These are phyloP conservation scores for Trididemnum miniatum DNA, from an alignment of 23 tunicate species.

Conservation along the genomic window DNA sequence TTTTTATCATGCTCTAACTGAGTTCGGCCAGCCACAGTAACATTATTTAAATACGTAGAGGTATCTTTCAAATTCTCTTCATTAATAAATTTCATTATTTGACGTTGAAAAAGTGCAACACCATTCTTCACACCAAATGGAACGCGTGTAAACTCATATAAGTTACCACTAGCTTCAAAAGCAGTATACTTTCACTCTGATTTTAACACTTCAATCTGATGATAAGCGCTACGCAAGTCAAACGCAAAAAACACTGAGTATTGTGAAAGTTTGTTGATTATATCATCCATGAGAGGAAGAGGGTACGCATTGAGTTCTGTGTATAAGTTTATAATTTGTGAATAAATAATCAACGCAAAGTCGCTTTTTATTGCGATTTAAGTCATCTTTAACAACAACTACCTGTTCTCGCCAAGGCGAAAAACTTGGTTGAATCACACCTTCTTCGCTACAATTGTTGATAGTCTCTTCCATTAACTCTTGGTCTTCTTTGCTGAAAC, in stretches of 20 bases:
- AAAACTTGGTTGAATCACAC: no score
- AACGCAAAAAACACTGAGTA: neutral
- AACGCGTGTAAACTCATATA: neutral
- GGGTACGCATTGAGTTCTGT: neutral
- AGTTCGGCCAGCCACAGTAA: conserved; percentile 27
- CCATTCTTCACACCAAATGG: neutral
- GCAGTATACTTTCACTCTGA: neutral
- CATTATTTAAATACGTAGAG: conserved; percentile 3
- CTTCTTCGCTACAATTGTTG: no score
- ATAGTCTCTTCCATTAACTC: no score
- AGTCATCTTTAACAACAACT: no score
- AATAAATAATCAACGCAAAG: no score
- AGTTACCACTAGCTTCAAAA: neutral
- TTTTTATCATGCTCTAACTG: conserved; percentile 29
- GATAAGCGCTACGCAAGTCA: neutral
- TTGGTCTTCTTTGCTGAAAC: no score
- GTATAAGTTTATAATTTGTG: neutral
- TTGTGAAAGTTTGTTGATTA: neutral
- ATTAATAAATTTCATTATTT: no score
- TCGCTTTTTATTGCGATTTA: no score
- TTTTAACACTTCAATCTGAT: neutral
- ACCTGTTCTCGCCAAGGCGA: no score
- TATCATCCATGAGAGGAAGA: neutral
- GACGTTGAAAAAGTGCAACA: neutral
- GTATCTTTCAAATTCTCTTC: neutral